Conservation (phyloP, 2,113 vertebrate genomes). For the Ictidomys tridecemlineatus region DNA sequence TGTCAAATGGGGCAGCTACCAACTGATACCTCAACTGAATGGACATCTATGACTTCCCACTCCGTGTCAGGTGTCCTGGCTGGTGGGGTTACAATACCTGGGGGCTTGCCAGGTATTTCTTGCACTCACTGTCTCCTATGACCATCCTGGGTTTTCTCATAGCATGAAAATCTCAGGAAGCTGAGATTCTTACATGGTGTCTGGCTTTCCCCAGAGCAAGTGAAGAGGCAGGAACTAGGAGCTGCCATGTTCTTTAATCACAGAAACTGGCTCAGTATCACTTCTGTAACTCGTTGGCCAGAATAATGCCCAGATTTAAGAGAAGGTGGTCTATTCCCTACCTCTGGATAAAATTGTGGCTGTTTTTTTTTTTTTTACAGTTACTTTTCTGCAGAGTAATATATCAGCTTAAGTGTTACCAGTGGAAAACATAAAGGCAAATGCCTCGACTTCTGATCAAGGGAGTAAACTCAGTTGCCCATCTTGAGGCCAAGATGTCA, state of each 20-base stretch:
- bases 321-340: not conserved
- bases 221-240: not conserved
- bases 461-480: not conserved
- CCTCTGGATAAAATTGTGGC: not conserved
- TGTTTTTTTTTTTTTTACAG: not conserved
- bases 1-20: not conserved
- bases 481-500: constrained; percentile 33
- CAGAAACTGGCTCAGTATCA: not conserved
- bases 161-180: not conserved
- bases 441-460: not conserved
- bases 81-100: not conserved
- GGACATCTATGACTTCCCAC: not conserved
- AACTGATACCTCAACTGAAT: not conserved
- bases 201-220: not conserved
- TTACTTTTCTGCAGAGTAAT: not conserved
- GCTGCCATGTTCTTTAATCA: not conserved
- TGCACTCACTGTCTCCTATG: not conserved
- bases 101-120: not conserved
- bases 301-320: not conserved
- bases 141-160: not conserved
- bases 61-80: too few relatives aligned
- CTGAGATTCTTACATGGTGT: not conserved
- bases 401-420: not conserved
- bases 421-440: constrained; percentile 56
- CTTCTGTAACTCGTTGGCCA: not conserved